A percentile compares a stretch with the other conserved stretches of the same genome.
phyloP scores from a whole-genome alignment of 2,113 vertebrate genomes.

The Dicrurus megarhynchus region DNA sequence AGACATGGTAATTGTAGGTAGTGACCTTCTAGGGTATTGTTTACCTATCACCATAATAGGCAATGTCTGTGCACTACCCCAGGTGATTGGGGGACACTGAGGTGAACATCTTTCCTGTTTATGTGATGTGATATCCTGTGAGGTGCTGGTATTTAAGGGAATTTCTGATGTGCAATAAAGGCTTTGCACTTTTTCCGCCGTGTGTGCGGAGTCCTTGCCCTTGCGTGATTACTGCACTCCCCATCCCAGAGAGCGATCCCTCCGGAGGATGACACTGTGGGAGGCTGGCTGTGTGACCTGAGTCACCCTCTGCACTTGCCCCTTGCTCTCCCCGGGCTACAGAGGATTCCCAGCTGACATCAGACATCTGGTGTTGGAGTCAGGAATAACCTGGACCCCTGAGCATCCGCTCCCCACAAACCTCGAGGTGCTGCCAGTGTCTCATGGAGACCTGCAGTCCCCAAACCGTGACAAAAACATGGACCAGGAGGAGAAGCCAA shows the following conservation, averaged over 20 bases:
- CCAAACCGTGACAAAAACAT: neutral
- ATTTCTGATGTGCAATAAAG: too few species aligned
- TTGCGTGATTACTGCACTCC: too few species aligned
- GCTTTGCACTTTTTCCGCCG: too few species aligned
- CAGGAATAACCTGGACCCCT: neutral
- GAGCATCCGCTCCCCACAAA: neutral
- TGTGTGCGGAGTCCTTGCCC: too few species aligned
- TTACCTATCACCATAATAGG: too few species aligned
- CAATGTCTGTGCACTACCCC: too few species aligned
- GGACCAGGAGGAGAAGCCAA: neutral
- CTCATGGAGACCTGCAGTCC: neutral
- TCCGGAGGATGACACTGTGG: neutral
- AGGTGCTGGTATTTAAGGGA: too few species aligned
- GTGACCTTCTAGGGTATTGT: too few species aligned
- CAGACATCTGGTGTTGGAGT: neutral
- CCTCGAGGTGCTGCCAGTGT: accelerated
- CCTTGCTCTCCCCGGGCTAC: neutral
- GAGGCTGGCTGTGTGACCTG: neutral
- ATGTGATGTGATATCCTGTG: too few species aligned
- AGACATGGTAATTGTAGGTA: too few species aligned
- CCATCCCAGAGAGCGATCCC: accelerated
- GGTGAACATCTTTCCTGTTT: too few species aligned
- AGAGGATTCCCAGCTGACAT: neutral
- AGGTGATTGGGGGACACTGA: too few species aligned
- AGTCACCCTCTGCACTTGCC: neutral